These are phyloP conservation scores for Neria commutata DNA, from an alignment of 2,888 invertebrate genomes.

Conservation along the genomic window DNA sequence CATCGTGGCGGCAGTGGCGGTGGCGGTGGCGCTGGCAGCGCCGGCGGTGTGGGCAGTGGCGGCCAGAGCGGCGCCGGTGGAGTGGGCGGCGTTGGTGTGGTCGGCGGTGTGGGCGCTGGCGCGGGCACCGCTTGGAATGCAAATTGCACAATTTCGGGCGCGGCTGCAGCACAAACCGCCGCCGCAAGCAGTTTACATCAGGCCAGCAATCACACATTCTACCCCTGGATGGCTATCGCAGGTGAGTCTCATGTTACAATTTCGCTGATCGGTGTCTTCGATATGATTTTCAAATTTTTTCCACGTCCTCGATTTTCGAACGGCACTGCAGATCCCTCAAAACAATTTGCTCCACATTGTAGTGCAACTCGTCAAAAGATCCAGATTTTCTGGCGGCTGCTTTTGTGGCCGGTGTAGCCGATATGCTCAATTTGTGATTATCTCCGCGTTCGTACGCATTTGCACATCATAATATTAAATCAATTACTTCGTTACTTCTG, in stretches of 20 bases:
- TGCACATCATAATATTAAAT: conserved; percentile 16
- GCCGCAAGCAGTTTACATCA: conserved; percentile 88
- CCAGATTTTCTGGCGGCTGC: neutral
- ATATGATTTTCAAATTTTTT: no score
- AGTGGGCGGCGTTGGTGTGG: conserved; percentile 71
- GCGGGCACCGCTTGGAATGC: conserved; percentile 81
- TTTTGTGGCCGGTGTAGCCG: neutral
- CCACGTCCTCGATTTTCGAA: no score
- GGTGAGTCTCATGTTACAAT: conserved; percentile 79
- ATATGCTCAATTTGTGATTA: conserved; percentile 10
- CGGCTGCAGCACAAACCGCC: conserved; percentile 77
- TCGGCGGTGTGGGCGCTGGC: conserved; percentile 64
- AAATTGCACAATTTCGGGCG: conserved; percentile 81
- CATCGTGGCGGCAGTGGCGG: conserved; percentile 72
- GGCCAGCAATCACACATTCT: conserved; percentile 90
- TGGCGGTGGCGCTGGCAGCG: conserved; percentile 70
- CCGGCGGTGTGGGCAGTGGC: conserved; percentile 64
- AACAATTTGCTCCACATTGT: no score
- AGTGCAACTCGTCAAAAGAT: neutral
- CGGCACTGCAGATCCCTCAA: no score
- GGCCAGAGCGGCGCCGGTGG: conserved; percentile 65
- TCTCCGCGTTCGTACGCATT: conserved; percentile 1
- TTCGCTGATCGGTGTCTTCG: no score
- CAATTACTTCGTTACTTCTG: conserved; percentile 18
- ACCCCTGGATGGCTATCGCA: conserved; percentile 99